These are phyloP conservation scores for Drosophila punjabiensis DNA, from an alignment of 1,140 invertebrate genomes.

Conservation along the genomic window DNA sequence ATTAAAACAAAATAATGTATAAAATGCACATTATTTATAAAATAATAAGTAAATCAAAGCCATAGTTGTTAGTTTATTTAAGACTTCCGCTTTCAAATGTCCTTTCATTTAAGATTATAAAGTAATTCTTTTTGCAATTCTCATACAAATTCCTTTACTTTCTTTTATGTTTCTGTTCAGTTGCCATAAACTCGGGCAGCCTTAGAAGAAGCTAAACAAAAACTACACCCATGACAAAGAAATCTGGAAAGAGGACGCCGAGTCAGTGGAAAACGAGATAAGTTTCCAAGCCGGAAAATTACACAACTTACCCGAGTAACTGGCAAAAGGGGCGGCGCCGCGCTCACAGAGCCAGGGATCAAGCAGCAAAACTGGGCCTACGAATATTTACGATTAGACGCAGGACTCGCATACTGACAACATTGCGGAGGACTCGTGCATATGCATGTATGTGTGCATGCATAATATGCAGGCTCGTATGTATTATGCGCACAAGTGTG, in stretches of 20 bases:
- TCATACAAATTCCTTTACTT: neutral
- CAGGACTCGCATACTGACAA: slow-evolving; percentile 43
- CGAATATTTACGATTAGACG: slow-evolving; percentile 61
- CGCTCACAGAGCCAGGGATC: slow-evolving; percentile 25
- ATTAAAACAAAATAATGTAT: too few relatives aligned
- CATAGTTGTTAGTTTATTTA: neutral
- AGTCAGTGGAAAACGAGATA: slow-evolving; percentile 23
- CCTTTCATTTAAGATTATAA: neutral
- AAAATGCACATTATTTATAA: neutral
- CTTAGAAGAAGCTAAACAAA: slow-evolving; percentile 6
- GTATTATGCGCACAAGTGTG: slow-evolving; percentile 12
- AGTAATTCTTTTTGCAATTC: neutral
- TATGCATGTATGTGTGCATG: slow-evolving; percentile 41
- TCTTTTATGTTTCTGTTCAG: neutral
- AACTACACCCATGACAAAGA: slow-evolving; percentile 30
- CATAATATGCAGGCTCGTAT: slow-evolving; percentile 35
- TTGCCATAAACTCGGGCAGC: slow-evolving; percentile 14
- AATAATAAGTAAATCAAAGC: too few relatives aligned
- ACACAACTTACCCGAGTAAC: slow-evolving; percentile 37
- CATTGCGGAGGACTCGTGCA: slow-evolving; percentile 42
- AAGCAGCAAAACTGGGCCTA: slow-evolving; percentile 50
- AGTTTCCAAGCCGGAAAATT: slow-evolving; percentile 49
- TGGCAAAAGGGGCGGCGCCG: neutral
- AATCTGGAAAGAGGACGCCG: slow-evolving; percentile 15
- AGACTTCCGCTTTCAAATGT: neutral